A percentile compares a stretch with the other conserved stretches of the same genome.
These are phyloP conservation scores for Leuciscus waleckii DNA, from an alignment of 2,797 vertebrate species.

Conservation along the genomic window DNA sequence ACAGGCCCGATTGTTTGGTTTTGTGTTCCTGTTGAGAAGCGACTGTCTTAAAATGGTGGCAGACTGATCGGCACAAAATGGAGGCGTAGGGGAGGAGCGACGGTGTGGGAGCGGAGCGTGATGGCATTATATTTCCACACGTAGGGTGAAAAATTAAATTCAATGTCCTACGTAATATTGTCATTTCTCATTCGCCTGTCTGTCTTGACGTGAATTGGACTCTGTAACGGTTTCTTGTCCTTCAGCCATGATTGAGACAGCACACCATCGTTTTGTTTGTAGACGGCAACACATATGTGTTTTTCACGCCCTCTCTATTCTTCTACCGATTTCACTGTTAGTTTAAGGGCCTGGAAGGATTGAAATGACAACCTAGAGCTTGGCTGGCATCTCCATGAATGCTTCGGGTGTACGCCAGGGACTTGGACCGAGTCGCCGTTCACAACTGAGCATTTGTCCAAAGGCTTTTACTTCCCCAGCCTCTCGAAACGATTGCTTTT, in stretches of 20 bases:
- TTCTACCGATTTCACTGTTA: conserved; percentile 50
- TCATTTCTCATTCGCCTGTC: not conserved
- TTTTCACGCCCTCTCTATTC: conserved; percentile 40
- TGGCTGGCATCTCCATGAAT: conserved; percentile 63
- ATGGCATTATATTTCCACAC: conserved; percentile 48
- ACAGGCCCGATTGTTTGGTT: conserved; percentile 34
- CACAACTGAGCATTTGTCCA: conserved; percentile 55
- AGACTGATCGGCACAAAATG: conserved; percentile 69
- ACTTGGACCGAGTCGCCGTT: conserved; percentile 46
- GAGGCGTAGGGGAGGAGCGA: conserved; percentile 64
- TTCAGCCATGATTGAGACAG: conserved; percentile 1
- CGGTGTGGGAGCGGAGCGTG: conserved; percentile 39
- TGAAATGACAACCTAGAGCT: conserved; percentile 66
- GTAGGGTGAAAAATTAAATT: conserved; percentile 50
- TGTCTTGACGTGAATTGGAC: conserved; percentile 25
- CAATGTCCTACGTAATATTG: conserved; percentile 11
- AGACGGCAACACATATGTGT: conserved; percentile 14
- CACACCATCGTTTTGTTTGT: not conserved
- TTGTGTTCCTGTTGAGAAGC: conserved; percentile 47
- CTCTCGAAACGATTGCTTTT: conserved; percentile 32
- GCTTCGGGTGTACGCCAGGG: conserved; percentile 58
- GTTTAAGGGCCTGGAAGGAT: conserved; percentile 63
- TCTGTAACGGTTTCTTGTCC: not conserved
- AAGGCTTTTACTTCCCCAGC: conserved; percentile 44
- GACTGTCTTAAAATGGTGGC: conserved; percentile 73